Evolutionary conservation across 2,888 invertebrate genomes (phyloP), one percentile per base, ranked within the genome.

Genomic region (Nudaria mundana): DNA sequence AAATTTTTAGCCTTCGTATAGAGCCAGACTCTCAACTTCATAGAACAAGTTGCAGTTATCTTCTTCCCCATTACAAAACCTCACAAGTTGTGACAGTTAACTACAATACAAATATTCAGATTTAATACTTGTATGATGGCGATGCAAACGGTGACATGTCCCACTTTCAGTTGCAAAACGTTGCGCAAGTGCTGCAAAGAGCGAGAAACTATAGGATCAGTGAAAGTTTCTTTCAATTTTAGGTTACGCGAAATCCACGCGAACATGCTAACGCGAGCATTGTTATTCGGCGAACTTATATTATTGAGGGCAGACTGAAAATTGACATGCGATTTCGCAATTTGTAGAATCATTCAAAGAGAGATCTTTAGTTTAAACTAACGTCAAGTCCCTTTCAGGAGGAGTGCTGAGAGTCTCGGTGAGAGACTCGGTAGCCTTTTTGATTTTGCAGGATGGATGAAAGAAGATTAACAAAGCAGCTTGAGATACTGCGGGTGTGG

Each of bases 191-290:
- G 6, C 24, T 18, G 6, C 24, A 34, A 16, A 34, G n/a, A 12
- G 25, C 16, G 25, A 24, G 24, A 33, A n/a, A 34, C 34, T 16
- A 34, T 34, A 34, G 34, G 26, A 34, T 26, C 26, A 18, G 34
- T 34, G 34, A 34, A 34, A 34, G 34, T 34, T 2, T 8, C 18
- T 18, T 34, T 26, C 18, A 18, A 16, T 25, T 34, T 34, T 25
- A 26, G 34, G 34, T 26, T 26, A 34, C 15, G 25, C 34, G 34
- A 34, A 26, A 34, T 34, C 12, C 12, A 25, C 16, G 18, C 18
- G 12, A 18, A 34, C 18, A 26, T 30, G 8, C 26, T 26, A 26
- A 29, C 2, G 6, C n/a, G 4, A 5, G 10, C 11, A 14, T 22
- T 8, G 15, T 20, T 20, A 20, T 20, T n/a, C n/a, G 11, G 8